These are phyloP conservation scores for Rallus crepitans DNA, from an alignment of 2,797 vertebrate genomes.

Conservation along the genomic window DNA sequence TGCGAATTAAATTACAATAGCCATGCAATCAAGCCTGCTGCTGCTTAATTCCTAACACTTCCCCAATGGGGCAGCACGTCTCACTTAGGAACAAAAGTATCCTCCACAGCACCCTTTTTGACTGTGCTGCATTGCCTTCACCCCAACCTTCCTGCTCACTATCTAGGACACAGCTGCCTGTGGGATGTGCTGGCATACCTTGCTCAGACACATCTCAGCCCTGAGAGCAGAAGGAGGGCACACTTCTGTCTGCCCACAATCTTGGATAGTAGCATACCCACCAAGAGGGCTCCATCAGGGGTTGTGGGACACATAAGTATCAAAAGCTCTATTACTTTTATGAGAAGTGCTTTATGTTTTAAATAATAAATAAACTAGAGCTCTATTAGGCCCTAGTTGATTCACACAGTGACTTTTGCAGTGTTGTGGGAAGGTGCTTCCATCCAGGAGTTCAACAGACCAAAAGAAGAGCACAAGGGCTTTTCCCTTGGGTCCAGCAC, in stretches of 20 bases:
- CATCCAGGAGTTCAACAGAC: background rate
- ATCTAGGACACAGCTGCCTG: background rate
- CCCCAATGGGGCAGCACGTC: background rate
- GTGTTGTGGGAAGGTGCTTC: background rate
- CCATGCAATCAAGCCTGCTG: background rate
- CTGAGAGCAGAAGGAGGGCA: background rate
- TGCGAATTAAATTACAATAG: background rate
- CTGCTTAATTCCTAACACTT: background rate
- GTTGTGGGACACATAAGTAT: background rate
- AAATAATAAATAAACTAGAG: too few relatives aligned
- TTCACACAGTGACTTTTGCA: background rate
- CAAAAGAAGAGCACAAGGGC: background rate
- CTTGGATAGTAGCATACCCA: background rate
- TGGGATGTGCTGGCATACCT: background rate
- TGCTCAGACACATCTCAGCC: background rate
- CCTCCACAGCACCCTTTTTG: background rate
- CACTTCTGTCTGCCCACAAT: background rate
- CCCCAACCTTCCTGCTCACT: background rate
- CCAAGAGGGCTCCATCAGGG: accelerated
- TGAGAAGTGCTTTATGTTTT: background rate
- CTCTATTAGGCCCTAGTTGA: background rate
- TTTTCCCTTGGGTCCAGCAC: background rate
- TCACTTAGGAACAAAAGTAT: background rate
- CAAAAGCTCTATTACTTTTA: background rate
- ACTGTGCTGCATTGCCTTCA: background rate